These are phyloP conservation scores for Drosophila varians DNA, from an alignment of 1,140 invertebrate species.

Conservation along the genomic window DNA sequence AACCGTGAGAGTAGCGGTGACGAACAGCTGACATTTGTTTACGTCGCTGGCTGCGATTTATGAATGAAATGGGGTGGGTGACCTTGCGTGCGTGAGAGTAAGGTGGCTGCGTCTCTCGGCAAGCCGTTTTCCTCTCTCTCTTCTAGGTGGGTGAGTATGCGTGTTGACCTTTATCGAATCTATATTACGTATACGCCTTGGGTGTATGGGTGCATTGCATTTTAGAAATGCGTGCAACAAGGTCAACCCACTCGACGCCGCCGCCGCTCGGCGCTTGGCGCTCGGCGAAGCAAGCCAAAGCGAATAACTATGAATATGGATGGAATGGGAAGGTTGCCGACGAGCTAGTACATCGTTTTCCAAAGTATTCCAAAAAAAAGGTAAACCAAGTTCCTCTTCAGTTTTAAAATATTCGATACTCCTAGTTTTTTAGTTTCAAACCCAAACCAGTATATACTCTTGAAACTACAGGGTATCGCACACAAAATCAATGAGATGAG, in stretches of 20 bases:
- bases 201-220: slow-evolving; percentile 55
- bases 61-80: slow-evolving; percentile 60
- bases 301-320: slow-evolving; percentile 1
- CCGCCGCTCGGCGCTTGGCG: too few relatives aligned
- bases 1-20: slow-evolving; percentile 18
- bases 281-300: slow-evolving; percentile 34
- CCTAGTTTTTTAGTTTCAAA: not conserved
- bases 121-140: slow-evolving; percentile 1
- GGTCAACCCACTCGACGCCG: slow-evolving; percentile 58
- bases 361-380: not conserved
- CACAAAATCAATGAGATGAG: slow-evolving; percentile 24
- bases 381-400: too few relatives aligned
- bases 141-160: slow-evolving; percentile 49
- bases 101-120: slow-evolving; percentile 1
- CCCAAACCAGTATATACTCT: not conserved
- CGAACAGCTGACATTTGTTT: slow-evolving; percentile 76
- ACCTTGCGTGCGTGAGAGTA: slow-evolving; percentile 49
- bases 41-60: slow-evolving; percentile 59
- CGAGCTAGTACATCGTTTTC: not conserved
- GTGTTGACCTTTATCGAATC: slow-evolving; percentile 74
- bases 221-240: slow-evolving; percentile 76
- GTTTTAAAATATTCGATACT: too few relatives aligned
- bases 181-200: slow-evolving; percentile 71
- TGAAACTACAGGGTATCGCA: slow-evolving; percentile 2
- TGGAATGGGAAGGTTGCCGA: not conserved